Conservation (phyloP, 2,888 invertebrate species). For the Caenorhabditis sp. region DNA sequence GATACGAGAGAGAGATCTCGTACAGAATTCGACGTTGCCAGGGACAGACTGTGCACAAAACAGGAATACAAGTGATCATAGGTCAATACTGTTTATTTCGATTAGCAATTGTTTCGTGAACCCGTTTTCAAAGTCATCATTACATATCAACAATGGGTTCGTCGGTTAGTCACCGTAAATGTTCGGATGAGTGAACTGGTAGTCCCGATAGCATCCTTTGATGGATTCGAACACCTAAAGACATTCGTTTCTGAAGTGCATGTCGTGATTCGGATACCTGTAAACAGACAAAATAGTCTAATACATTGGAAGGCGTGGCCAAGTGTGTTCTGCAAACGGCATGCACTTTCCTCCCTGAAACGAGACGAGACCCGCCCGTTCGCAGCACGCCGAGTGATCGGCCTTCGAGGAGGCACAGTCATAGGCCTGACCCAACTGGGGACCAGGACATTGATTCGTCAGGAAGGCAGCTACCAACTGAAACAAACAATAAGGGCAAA, state of each 20-base stretch:
- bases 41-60: background rate
- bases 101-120: conserved; percentile 8
- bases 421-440: conserved; percentile 75
- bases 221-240: conserved; percentile 63
- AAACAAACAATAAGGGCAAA: background rate
- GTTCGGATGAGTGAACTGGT: conserved; percentile 72
- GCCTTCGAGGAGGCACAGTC: conserved; percentile 76
- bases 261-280: conserved; percentile 56
- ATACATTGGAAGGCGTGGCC: conserved; percentile 74
- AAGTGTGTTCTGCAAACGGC: conserved; percentile 76
- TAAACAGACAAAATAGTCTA: conserved; percentile 74
- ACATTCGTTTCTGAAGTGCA: too few relatives aligned
- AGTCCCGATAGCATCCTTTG: conserved; percentile 65
- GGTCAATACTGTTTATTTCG: conserved; percentile 13
- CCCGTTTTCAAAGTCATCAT: conserved; percentile 32
- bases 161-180: conserved; percentile 74
- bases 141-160: conserved; percentile 22
- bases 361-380: conserved; percentile 64
- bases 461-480: conserved; percentile 75
- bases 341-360: conserved; percentile 76
- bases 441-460: conserved; percentile 76
- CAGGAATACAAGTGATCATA: too few relatives aligned
- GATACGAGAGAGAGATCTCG: too few relatives aligned
- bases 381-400: conserved; percentile 72
- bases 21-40: too few relatives aligned